Evolutionary conservation across 37 sponge, comb jelly and placozoan species (phyloP), one percentile per base, ranked within the genome.

Genomic region (Aphrocallistes beatrix): DNA sequence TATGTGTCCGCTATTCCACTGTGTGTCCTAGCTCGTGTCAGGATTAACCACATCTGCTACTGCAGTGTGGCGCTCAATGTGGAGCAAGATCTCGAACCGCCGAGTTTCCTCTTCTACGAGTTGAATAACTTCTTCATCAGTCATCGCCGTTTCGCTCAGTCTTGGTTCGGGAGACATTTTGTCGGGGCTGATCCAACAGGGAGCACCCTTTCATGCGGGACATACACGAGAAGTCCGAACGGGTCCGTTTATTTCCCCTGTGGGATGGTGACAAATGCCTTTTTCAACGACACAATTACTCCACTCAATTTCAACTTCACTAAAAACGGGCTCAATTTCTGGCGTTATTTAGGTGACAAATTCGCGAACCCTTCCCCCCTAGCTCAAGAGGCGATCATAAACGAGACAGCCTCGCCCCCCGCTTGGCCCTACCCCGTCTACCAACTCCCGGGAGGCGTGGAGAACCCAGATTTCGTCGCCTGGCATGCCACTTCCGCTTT

Each of bases 401-500:
- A 60, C n/a, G 34, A 3, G 1, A 60, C 75, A 60, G 8, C 75
- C 21, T 60, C 21, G 6, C 75, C 75, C 8, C 28, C 75, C 34
- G 75, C 75, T 13, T 60, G 75, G 75, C 32, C 75, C 75, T 60
- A 32, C 75, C 75, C 75, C 10, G 75, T 60, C 17, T 60, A 60
- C 75, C 3, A 21, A 3, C 75, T 60, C 75, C 75, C 75, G 10
- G 34, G 75, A 32, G 75, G 75, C 28, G n/a, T 60, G 75, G 75
- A 60, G 34, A 60, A 60, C 21, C 28, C 10, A 32, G 75, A 60
- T 13, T 60, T 60, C 21, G n/a, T 60, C 28, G 34, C 21, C n/a
- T 60, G 75, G 75, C 75, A 60, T 60, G 10, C 75, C 75, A 60
- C 75, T 1, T 60, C 75, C 8, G 75, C 75, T 32, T 60, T 60